Base-by-base conservation (phyloP, 2,888 invertebrate species). In the Ceratothoa steindachneri region DNA sequence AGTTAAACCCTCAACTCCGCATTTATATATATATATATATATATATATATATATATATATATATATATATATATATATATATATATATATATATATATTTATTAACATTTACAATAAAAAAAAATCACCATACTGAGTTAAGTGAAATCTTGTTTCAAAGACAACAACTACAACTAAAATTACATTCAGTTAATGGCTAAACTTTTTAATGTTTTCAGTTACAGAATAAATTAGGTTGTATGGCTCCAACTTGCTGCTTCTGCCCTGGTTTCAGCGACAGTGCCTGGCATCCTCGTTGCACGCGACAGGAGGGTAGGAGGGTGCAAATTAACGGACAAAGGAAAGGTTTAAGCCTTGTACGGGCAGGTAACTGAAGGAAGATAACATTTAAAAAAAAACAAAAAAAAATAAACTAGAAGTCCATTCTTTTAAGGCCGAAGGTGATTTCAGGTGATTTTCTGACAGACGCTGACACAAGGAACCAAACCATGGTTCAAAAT, bases 11-110 rank as follows among this genome's bases (percentile, higher is more conserved):
- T 7, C n/a, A 60, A 12, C 5, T 60, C 5, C n/a, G n/a, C n/a
- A 60, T 60, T 12, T 60, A 60, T 60, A 60, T 60, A 60, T 60
- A 60, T 60, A 60, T 60, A 60, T 60, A 64, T 64, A 64, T 1
- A 64, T 64, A 64, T 1, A 65, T 9, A 65, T 1, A 9, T 65
- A 65, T 65, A 65, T 65, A n/a, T 7, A 65, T 65, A 7, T 65
- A 65, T 65, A 7, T 65, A 65, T 19, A 5, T 27, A 3, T 5
- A 64, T 5, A 64, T 2, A 5, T 5, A 5, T 64, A 27, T 64
- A 64, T 64, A 27, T 64, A 27, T 64, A 27, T 64, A 27, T 2
- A 1, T 3, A 1, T n/a, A n/a, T n/a, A n/a, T n/a, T n/a, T n/a
- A n/a, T n/a, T n/a, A n/a, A n/a, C n/a, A n/a, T n/a, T n/a, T 1